Percentiles rank a stretch among this genome's conserved stretches.
Evolutionary conservation across 2,113 vertebrate species (phyloP).

Genomic region (Bambusicola thoracicus): DNA sequence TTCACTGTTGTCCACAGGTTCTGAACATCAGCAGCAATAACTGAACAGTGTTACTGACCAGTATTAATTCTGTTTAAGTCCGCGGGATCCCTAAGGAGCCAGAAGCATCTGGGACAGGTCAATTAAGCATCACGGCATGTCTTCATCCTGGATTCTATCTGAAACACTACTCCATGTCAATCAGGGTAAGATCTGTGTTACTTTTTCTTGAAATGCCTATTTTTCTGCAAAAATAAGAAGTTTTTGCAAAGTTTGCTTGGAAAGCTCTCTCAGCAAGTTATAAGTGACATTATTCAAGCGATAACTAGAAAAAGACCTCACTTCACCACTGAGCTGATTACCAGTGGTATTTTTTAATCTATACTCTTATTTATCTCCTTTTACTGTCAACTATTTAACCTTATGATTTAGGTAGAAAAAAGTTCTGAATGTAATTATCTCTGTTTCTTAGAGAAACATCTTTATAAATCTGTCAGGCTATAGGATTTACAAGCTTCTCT

Average conservation of each 20-base stretch:
- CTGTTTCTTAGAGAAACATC: neutral
- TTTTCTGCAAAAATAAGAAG: conserved; percentile 11
- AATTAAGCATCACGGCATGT: neutral
- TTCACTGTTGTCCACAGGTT: neutral
- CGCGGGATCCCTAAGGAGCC: neutral
- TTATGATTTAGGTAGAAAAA: neutral
- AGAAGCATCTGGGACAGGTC: neutral
- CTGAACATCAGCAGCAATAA: neutral
- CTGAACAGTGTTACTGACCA: neutral
- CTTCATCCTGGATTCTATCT: neutral
- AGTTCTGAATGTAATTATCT: neutral
- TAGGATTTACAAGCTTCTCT: neutral
- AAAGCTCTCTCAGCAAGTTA: neutral
- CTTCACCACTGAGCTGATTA: neutral
- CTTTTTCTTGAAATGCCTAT: neutral
- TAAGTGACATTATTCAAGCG: neutral
- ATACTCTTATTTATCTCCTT: neutral
- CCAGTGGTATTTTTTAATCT: neutral
- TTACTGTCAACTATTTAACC: neutral
- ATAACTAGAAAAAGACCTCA: neutral
- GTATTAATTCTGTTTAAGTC: neutral
- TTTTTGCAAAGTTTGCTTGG: neutral
- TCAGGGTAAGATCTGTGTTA: neutral
- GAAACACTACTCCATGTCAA: neutral
- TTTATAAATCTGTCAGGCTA: neutral